A percentile compares a stretch with the other conserved stretches of the same genome.
Conservation (phyloP, 2,888 invertebrate species). For the Acleris literana region DNA sequence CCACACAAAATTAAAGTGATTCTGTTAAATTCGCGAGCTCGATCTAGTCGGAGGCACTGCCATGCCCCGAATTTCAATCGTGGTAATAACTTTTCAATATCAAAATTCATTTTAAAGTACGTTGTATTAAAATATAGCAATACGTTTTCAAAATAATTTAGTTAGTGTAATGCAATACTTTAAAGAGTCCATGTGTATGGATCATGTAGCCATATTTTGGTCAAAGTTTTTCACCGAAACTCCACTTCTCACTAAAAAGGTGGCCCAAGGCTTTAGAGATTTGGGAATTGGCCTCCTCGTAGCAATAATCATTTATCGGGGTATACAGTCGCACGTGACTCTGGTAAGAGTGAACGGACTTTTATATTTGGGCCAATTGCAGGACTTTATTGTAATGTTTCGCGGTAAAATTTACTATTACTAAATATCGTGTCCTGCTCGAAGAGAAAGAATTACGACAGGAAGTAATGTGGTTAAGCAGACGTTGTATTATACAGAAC, state of each 20-base stretch:
- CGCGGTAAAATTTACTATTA: conserved; percentile 16
- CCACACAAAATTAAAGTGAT: no score
- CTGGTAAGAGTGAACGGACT: conserved; percentile 11
- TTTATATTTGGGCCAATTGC: conserved; percentile 19
- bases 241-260: conserved; percentile 14
- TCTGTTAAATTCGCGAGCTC: no score
- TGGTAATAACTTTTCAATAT: no score
- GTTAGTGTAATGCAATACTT: no score
- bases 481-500: no score
- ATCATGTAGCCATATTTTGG: not conserved
- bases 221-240: not conserved
- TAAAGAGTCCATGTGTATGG: not conserved
- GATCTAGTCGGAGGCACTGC: no score
- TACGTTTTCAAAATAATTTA: no score
- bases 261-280: conserved; percentile 14
- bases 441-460: not conserved
- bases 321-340: conserved; percentile 9
- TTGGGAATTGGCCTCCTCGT: conserved; percentile 7
- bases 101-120: no score
- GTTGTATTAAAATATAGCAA: no score
- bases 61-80: no score
- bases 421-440: not conserved
- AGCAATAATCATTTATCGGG: conserved; percentile 29
- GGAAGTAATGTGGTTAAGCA: no score
- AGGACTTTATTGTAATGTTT: conserved; percentile 13